Conservation (phyloP, 2,797 vertebrate genomes). For the Tenualosa ilisha region DNA sequence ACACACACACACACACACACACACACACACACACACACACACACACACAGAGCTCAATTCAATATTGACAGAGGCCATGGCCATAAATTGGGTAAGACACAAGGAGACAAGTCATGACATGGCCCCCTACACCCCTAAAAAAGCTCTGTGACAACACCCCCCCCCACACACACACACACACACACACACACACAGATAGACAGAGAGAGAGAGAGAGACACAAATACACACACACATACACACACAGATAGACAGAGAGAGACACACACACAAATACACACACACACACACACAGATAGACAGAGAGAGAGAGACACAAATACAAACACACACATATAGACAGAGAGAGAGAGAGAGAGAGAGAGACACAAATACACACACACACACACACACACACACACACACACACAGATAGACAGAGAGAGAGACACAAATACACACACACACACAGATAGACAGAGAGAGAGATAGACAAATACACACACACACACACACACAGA, state of each 20-base stretch:
- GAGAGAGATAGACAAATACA: too few species aligned
- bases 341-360: too few species aligned
- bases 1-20: slow-evolving; percentile 7
- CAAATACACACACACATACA: neutral
- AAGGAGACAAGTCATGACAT: neutral
- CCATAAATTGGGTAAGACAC: neutral
- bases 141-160: neutral
- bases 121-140: neutral
- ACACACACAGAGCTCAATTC: neutral
- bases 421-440: too few species aligned
- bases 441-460: too few species aligned
- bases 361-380: too few species aligned
- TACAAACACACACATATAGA: neutral
- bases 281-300: neutral
- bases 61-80: neutral
- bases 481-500: too few species aligned
- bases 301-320: too few species aligned
- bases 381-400: too few species aligned
- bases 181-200: neutral
- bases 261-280: neutral
- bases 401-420: too few species aligned
- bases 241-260: too few species aligned
- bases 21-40: neutral
- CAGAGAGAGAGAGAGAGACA: too few species aligned
- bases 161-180: neutral